These are phyloP conservation scores for Acanthurus tractus DNA, from an alignment of 2,797 vertebrate genomes.

Conservation along the genomic window DNA sequence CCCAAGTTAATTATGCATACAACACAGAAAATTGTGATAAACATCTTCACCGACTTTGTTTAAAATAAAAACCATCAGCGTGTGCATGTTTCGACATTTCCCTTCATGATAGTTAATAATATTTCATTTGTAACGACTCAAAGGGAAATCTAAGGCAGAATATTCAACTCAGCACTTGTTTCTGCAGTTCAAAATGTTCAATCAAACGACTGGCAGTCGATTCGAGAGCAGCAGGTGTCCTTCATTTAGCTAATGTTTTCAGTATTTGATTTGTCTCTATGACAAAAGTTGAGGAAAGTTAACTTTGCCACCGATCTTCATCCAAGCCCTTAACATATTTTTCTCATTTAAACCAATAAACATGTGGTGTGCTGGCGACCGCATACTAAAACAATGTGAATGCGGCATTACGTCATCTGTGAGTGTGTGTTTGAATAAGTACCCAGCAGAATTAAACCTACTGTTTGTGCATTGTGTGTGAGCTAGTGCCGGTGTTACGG, in stretches of 20 bases:
- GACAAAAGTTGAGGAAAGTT: background rate
- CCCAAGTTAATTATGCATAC: too few species aligned
- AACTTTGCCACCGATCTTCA: conserved; percentile 5
- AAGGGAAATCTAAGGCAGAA: too few species aligned
- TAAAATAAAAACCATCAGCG: background rate
- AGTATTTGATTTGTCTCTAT: conserved; percentile 19
- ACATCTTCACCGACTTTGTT: background rate
- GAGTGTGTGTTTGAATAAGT: conserved; percentile 31
- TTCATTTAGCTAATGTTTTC: conserved; percentile 5
- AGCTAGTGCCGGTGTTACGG: background rate
- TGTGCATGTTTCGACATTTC: background rate
- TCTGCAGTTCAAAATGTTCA: too few species aligned
- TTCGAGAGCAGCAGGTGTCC: background rate
- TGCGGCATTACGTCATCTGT: conserved; percentile 40
- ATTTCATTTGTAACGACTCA: too few species aligned
- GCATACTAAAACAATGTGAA: conserved; percentile 44
- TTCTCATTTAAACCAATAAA: conserved; percentile 51
- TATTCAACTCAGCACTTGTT: too few species aligned
- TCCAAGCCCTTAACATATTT: conserved; percentile 24
- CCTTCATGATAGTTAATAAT: too few species aligned
- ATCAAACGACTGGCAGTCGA: background rate
- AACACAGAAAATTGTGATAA: background rate
- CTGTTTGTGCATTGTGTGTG: conserved; percentile 17
- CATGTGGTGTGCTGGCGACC: conserved; percentile 47
- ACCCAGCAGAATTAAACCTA: conserved; percentile 3